These are phyloP conservation scores for Drosophila nigromelanica DNA, from an alignment of 1,140 invertebrate genomes.

Conservation along the genomic window DNA sequence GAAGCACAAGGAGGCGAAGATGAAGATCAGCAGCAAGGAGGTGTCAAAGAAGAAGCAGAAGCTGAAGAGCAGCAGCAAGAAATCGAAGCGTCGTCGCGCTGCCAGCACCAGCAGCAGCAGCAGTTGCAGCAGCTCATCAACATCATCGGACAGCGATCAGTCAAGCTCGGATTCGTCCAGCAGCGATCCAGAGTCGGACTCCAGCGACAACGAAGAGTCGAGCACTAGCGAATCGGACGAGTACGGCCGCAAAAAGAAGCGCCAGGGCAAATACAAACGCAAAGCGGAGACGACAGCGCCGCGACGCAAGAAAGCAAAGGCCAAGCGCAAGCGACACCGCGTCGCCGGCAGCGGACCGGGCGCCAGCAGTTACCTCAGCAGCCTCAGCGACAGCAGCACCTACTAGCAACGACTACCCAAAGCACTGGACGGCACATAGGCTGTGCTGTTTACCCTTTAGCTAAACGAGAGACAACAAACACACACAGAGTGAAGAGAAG, in stretches of 20 bases:
- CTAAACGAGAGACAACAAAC: constrained; percentile 20
- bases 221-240: constrained; percentile 79
- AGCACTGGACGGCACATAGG: constrained; percentile 36
- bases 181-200: constrained; percentile 68
- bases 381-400: constrained; percentile 75
- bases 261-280: constrained; percentile 78
- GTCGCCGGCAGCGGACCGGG: constrained; percentile 44
- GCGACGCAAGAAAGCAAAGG: constrained; percentile 75
- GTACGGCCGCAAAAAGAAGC: constrained; percentile 78
- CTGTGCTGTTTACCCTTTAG: constrained; percentile 13
- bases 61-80: constrained; percentile 51
- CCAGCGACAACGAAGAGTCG: constrained; percentile 79
- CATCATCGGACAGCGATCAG: constrained; percentile 19
- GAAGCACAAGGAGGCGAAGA: constrained; percentile 57
- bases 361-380: constrained; percentile 71
- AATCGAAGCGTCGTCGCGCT: constrained; percentile 60
- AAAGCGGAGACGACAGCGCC: constrained; percentile 69
- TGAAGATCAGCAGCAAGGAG: constrained; percentile 31
- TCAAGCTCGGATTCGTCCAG: constrained; percentile 30
- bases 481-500: background rate
- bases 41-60: constrained; percentile 46
- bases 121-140: constrained; percentile 34
- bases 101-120: constrained; percentile 39
- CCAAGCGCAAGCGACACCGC: constrained; percentile 73
- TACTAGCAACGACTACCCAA: constrained; percentile 54